Evolutionary conservation across 2,888 invertebrate species (phyloP).

Genomic region (Phaonia tiefii): DNA sequence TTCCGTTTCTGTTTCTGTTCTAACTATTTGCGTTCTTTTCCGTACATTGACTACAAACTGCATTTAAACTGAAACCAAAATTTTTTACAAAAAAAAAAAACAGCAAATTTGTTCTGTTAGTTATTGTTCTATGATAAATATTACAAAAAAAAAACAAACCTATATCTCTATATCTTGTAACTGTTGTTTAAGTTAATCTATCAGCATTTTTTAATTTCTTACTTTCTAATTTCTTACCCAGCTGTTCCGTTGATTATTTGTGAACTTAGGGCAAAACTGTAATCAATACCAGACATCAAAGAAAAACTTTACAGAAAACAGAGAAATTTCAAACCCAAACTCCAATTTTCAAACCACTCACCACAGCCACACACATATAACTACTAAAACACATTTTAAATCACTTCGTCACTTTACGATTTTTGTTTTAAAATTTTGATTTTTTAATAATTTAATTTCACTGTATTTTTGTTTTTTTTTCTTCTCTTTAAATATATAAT

Average conservation of each 20-base stretch:
- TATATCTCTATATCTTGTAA: constrained; percentile 50
- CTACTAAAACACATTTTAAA: constrained; percentile 40
- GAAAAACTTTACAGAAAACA: constrained; percentile 27
- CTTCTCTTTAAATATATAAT: constrained; percentile 16
- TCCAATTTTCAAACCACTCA: constrained; percentile 51
- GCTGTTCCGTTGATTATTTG: constrained; percentile 28
- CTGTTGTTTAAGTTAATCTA: constrained; percentile 43
- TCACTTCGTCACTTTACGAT: constrained; percentile 58
- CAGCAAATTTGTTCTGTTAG: constrained; percentile 57
- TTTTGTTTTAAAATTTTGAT: constrained; percentile 20
- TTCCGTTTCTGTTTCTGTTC: neutral
- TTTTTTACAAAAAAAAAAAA: neutral
- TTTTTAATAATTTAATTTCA: neutral
- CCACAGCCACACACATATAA: constrained; percentile 57
- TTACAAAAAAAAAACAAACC: constrained; percentile 13
- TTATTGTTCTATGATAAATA: constrained; percentile 41
- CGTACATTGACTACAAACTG: constrained; percentile 41
- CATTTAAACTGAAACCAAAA: constrained; percentile 47
- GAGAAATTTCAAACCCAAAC: constrained; percentile 17
- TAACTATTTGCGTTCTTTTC: constrained; percentile 15
- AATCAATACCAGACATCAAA: neutral
- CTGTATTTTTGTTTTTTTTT: neutral
- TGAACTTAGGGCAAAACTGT: constrained; percentile 34
- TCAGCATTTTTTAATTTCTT: constrained; percentile 35
- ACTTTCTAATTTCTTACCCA: constrained; percentile 8